A percentile compares a stretch with the other conserved stretches of the same genome.
Evolutionary conservation across 2,113 vertebrate genomes (phyloP).

Genomic region (Poeciliopsis turrubarensis): DNA sequence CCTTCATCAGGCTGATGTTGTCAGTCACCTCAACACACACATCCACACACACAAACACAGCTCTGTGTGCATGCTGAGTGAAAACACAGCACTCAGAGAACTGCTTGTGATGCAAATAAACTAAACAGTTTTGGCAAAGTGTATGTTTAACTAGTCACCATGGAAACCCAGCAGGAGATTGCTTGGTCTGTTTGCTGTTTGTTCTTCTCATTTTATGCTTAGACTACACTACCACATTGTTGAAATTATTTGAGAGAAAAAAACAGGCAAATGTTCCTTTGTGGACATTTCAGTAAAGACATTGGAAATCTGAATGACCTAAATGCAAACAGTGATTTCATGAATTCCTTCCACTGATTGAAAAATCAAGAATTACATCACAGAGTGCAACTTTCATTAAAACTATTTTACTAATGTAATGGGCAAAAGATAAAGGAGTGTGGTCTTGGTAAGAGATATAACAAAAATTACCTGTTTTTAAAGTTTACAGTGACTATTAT

Average conservation of each 20-base stretch:
- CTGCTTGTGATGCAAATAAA: conserved; percentile 36
- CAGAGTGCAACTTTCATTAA: too few species aligned
- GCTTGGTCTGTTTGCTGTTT: conserved; percentile 2
- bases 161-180: conserved; percentile 48
- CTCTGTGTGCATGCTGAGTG: conserved; percentile 6
- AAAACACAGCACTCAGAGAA: conserved; percentile 3
- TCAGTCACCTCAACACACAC: conserved; percentile 24
- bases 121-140: neutral
- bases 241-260: neutral
- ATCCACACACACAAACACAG: conserved; percentile 4
- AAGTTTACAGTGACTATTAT: neutral
- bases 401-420: too few species aligned
- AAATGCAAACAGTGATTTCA: too few species aligned
- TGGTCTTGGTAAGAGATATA: neutral
- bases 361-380: too few species aligned
- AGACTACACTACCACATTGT: neutral
- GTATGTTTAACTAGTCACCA: conserved; percentile 45
- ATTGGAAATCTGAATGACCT: too few species aligned
- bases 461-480: neutral
- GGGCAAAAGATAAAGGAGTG: neutral
- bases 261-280: neutral
- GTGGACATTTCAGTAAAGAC: neutral
- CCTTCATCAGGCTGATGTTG: conserved; percentile 12
- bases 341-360: too few species aligned
- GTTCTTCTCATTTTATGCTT: conserved; percentile 10